These are phyloP conservation scores for Hylomyscus alleni DNA, from an alignment of 2,797 vertebrate species.

Conservation along the genomic window DNA sequence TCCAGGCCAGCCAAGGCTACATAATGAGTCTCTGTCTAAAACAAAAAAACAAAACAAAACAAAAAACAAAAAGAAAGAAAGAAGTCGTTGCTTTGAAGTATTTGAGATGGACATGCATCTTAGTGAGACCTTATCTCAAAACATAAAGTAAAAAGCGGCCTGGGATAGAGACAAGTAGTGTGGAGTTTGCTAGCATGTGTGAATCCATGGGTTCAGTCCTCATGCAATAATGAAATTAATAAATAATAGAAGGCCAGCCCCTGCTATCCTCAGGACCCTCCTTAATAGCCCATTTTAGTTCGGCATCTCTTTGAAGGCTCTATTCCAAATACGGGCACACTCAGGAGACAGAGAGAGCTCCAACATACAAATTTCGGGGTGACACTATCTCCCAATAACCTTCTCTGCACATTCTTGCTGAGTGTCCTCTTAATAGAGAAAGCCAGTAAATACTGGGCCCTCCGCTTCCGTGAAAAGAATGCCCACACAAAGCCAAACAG, in stretches of 20 bases:
- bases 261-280: not conserved
- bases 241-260: not conserved
- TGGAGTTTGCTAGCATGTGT: not conserved
- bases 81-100: not conserved
- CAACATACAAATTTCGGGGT: not conserved
- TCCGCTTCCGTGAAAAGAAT: not conserved
- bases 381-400: not conserved
- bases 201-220: not conserved
- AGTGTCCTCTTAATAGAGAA: slow-evolving; percentile 39
- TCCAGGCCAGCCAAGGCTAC: not conserved
- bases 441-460: not conserved
- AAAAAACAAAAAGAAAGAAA: not conserved
- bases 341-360: not conserved
- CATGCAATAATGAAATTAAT: not conserved
- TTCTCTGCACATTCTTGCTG: not conserved
- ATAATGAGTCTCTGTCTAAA: not conserved
- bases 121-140: slow-evolving; percentile 11
- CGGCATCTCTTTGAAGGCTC: not conserved
- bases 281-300: not conserved
- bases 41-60: not conserved
- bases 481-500: not conserved
- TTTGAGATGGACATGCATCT: not conserved
- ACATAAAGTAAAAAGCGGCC: too few relatives aligned
- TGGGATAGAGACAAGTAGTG: not conserved
- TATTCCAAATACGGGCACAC: not conserved